phyloP scores from a whole-genome alignment of 1,140 invertebrate genomes.

The Riptortus pedestris region DNA sequence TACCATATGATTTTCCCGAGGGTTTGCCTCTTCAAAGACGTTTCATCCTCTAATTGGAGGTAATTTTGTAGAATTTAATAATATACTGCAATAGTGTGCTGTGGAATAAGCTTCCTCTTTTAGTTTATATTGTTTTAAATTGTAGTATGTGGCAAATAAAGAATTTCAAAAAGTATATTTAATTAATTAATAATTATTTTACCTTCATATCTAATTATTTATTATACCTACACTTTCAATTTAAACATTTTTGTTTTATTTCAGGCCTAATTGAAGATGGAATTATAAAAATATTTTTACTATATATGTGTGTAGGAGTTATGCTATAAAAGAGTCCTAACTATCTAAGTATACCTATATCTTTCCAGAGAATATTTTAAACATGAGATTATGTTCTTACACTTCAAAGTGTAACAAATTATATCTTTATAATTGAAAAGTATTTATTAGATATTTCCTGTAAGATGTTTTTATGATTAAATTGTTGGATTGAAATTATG shows the following conservation, averaged over 20 bases:
- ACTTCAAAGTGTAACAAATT: background rate
- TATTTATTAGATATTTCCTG: background rate
- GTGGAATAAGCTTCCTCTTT: background rate
- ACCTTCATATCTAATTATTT: background rate
- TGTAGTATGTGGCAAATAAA: background rate
- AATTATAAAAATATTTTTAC: background rate
- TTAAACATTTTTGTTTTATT: background rate
- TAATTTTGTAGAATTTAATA: background rate
- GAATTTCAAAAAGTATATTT: background rate
- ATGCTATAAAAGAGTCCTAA: background rate
- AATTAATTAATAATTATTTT: background rate
- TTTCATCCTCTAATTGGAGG: slow-evolving; percentile 9
- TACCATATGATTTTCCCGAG: slow-evolving; percentile 6
- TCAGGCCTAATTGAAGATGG: background rate
- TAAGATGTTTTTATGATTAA: background rate
- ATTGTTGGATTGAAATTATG: background rate
- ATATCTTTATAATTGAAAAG: background rate
- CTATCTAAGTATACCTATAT: background rate
- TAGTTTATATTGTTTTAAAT: background rate
- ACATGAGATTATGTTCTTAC: background rate
- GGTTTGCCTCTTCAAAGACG: slow-evolving; percentile 2
- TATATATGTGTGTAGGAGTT: background rate
- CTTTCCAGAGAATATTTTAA: background rate
- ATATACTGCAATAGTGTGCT: background rate
- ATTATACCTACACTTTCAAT: background rate